Evolutionary conservation across 1,140 invertebrate species (phyloP).

Genomic region (Coelopa frigida): DNA sequence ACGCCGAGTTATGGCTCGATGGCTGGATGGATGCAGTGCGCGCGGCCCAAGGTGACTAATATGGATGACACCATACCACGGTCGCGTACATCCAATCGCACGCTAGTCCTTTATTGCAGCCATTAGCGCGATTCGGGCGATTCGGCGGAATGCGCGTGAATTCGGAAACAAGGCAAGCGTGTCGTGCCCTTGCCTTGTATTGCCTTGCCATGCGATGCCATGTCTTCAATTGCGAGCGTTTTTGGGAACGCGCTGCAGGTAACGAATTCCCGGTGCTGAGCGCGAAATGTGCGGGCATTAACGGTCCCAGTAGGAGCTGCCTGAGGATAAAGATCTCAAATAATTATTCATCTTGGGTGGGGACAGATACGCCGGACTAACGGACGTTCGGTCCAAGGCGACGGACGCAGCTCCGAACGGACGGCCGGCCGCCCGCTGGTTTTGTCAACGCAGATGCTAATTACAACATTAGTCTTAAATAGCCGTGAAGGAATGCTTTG

Average conservation of each 20-base stretch:
- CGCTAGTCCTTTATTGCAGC: constrained; percentile 31
- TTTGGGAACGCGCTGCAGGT: constrained; percentile 16
- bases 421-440: constrained; percentile 25
- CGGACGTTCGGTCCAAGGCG: neutral
- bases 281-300: constrained; percentile 28
- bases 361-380: constrained; percentile 13
- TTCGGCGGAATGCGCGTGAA: constrained; percentile 15
- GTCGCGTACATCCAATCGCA: no score
- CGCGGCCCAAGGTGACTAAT: no score
- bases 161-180: no score
- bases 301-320: constrained; percentile 41
- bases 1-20: no score
- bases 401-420: neutral
- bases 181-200: constrained; percentile 9
- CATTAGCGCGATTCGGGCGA: constrained; percentile 44
- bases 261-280: neutral
- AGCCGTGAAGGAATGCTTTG: constrained; percentile 19
- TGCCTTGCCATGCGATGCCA: neutral
- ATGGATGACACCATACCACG: no score
- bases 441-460: constrained; percentile 46
- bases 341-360: constrained; percentile 45
- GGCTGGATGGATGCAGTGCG: no score
- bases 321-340: constrained; percentile 39
- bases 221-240: constrained; percentile 8
- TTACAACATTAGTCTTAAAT: constrained; percentile 38